A percentile compares a stretch with the other conserved stretches of the same genome.
Conservation (phyloP, 2,888 invertebrate genomes). For the Diaprepes abbreviatus region DNA sequence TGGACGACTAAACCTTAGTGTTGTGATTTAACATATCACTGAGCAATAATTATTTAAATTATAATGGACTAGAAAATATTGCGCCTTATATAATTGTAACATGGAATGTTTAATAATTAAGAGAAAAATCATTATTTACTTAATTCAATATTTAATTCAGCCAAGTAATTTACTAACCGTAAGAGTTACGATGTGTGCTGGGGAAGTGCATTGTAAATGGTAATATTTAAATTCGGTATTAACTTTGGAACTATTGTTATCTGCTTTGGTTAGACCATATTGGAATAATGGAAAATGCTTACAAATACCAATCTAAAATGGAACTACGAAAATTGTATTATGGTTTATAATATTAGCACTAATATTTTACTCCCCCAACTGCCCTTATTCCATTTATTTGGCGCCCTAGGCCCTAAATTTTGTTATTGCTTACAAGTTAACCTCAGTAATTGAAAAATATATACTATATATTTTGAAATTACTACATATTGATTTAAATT, state of each 20-base stretch:
- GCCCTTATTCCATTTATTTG: background rate
- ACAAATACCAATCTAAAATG: no score
- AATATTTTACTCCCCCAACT: background rate
- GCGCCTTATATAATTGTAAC: slow-evolving; percentile 49
- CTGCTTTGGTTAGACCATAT: no score
- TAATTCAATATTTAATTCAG: slow-evolving; percentile 27
- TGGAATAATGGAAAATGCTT: no score
- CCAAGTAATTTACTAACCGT: background rate
- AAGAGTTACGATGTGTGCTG: background rate
- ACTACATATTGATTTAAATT: background rate
- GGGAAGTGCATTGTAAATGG: background rate
- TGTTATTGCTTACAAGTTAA: background rate
- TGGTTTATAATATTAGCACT: background rate
- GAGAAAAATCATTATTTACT: slow-evolving; percentile 27
- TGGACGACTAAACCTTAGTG: slow-evolving; percentile 61
- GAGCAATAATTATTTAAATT: slow-evolving; percentile 61
- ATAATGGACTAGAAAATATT: slow-evolving; percentile 62
- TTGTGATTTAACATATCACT: slow-evolving; percentile 58
- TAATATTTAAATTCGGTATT: background rate
- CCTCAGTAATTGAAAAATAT: background rate
- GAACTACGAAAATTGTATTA: no score
- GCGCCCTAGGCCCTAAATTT: background rate
- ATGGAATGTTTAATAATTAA: slow-evolving; percentile 33
- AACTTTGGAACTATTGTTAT: no score
- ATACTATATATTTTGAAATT: background rate